Conservation (phyloP, 53 echinoderm and acorn worm genomes). For the Paracentrotus lividus region DNA sequence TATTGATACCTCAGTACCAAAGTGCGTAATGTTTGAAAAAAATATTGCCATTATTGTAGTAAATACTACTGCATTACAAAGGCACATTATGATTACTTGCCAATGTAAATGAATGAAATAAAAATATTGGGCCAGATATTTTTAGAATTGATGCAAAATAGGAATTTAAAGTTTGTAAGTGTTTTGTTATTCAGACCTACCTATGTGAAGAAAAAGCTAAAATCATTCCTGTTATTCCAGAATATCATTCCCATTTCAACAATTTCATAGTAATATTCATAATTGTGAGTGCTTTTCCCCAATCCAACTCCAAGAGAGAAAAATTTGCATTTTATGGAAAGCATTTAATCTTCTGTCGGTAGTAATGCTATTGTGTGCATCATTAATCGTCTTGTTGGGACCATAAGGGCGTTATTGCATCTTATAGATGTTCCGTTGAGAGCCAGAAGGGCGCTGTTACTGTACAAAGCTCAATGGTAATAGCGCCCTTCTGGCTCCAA, state of each 20-base stretch:
- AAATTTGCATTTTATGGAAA: no score
- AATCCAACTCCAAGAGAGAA: not conserved
- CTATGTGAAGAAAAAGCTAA: no score
- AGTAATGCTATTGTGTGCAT: no score
- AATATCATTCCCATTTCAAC: not conserved
- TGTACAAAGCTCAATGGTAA: no score
- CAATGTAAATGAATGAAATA: not conserved
- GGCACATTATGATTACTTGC: not conserved
- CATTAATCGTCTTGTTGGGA: no score
- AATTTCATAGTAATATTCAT: not conserved
- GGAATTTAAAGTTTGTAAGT: not conserved
- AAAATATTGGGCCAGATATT: not conserved
- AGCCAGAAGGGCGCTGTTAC: no score
- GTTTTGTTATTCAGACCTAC: not conserved
- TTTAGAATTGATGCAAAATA: not conserved
- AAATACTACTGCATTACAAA: not conserved
- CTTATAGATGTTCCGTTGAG: no score
- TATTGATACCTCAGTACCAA: not conserved
- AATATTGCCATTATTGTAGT: not conserved
- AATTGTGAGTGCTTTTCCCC: no score
- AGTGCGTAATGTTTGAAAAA: not conserved
- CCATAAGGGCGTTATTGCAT: no score
- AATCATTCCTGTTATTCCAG: slow-evolving; percentile 43
- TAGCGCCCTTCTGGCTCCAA: no score
- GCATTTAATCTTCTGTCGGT: no score